Conservation (phyloP, 1,140 invertebrate genomes). For the Oncopeltus fasciatus region DNA sequence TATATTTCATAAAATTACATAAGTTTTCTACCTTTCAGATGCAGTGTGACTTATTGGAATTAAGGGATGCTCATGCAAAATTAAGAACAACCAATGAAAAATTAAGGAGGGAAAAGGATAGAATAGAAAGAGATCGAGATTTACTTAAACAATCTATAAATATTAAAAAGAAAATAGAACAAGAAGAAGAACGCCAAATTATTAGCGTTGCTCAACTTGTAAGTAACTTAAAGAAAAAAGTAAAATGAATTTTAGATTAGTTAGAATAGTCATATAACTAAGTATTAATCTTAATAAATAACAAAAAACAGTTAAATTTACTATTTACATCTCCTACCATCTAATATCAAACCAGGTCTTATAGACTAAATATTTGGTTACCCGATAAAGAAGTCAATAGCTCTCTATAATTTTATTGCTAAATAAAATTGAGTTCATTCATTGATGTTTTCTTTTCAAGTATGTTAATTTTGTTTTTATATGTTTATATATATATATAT, state of each 20-base stretch:
- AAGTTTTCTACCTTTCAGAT: conserved; percentile 36
- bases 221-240: background rate
- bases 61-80: conserved; percentile 81
- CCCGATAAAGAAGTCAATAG: no score
- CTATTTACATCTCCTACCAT: no score
- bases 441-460: no score
- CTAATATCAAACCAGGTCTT: no score
- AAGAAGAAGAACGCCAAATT: conserved; percentile 48
- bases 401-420: no score
- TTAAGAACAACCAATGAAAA: conserved; percentile 83
- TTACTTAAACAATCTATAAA: conserved; percentile 38
- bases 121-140: conserved; percentile 68
- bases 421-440: no score
- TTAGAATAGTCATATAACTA: background rate
- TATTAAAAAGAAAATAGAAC: conserved; percentile 37
- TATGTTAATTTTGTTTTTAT: no score
- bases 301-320: background rate
- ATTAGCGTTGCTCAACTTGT: conserved; percentile 48
- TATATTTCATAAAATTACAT: conserved; percentile 7
- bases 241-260: background rate
- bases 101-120: conserved; percentile 69
- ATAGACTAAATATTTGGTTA: no score
- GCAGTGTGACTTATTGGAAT: conserved; percentile 73
- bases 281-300: background rate
- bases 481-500: no score